phyloP scores from a whole-genome alignment of 2,113 vertebrate genomes.

The Erythrocercus mccallii region DNA sequence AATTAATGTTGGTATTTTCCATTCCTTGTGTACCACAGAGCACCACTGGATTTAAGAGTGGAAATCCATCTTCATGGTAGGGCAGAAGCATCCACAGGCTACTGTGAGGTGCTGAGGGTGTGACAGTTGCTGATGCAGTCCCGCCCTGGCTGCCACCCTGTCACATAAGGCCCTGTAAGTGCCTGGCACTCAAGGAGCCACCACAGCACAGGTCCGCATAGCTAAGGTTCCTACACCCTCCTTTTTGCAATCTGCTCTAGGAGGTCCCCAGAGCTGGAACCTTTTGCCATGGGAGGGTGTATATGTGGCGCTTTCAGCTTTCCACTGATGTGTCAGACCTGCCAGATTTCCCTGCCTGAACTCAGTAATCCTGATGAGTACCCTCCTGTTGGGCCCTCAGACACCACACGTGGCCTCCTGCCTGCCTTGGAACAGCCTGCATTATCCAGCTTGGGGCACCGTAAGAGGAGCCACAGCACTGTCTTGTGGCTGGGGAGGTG shows the following conservation, averaged over 20 bases:
- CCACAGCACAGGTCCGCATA: background rate
- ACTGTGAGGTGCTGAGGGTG: background rate
- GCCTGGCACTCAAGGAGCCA: background rate
- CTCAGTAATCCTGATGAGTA: background rate
- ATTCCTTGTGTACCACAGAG: background rate
- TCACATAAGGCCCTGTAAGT: fast-evolving
- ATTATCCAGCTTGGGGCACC: background rate
- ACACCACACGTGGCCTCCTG: background rate
- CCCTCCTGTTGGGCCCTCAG: background rate
- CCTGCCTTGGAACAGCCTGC: background rate
- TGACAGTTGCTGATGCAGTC: fast-evolving
- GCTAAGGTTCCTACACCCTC: background rate
- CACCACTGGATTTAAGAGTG: background rate
- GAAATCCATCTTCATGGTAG: background rate
- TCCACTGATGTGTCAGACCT: background rate
- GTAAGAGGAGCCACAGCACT: background rate
- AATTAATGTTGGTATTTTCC: background rate
- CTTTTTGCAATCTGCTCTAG: background rate
- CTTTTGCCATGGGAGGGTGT: background rate
- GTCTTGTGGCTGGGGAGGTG: background rate
- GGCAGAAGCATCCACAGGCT: background rate
- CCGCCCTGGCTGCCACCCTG: fast-evolving
- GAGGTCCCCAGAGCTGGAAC: background rate
- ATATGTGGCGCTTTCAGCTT: background rate
- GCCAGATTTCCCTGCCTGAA: background rate